A percentile compares a stretch with the other conserved stretches of the same genome.
phyloP scores from a whole-genome alignment of 2,888 invertebrate species.

The Schrankia costaestrigalis region DNA sequence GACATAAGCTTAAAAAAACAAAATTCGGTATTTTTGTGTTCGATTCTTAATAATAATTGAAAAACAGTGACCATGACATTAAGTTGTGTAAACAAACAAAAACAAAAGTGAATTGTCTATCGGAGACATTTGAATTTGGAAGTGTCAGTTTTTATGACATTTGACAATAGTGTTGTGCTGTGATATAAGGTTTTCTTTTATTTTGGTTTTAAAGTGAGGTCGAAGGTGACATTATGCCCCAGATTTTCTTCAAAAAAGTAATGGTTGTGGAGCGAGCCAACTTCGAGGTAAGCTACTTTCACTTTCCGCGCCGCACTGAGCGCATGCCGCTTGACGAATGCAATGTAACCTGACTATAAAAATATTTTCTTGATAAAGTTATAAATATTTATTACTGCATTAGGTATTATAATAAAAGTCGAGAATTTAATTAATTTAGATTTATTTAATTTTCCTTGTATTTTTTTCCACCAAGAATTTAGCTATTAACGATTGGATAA shows the following conservation, averaged over 20 bases:
- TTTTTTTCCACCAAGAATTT: no score
- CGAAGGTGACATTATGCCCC: conserved; percentile 68
- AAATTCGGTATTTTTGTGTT: conserved; percentile 3
- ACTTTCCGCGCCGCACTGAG: conserved; percentile 50
- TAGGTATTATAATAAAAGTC: no score
- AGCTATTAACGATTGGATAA: no score
- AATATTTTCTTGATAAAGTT: no score
- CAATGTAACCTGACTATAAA: no score
- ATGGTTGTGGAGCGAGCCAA: conserved; percentile 72
- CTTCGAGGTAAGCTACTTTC: conserved; percentile 77
- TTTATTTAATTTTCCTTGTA: no score
- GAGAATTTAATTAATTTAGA: no score
- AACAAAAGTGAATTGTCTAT: conserved; percentile 21
- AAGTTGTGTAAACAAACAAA: conserved; percentile 20
- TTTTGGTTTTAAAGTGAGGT: conserved; percentile 24
- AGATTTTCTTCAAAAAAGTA: conserved; percentile 79
- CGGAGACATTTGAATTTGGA: conserved; percentile 11
- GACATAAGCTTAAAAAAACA: background rate
- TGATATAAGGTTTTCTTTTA: conserved; percentile 5
- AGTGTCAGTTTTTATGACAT: background rate
- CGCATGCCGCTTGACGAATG: conserved; percentile 30
- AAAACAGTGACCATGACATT: conserved; percentile 32
- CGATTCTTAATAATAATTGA: conserved; percentile 12
- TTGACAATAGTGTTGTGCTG: conserved; percentile 26
- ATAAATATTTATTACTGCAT: no score